Base-by-base conservation (phyloP, 2,113 vertebrate genomes). In the Hyaena hyaena region DNA sequence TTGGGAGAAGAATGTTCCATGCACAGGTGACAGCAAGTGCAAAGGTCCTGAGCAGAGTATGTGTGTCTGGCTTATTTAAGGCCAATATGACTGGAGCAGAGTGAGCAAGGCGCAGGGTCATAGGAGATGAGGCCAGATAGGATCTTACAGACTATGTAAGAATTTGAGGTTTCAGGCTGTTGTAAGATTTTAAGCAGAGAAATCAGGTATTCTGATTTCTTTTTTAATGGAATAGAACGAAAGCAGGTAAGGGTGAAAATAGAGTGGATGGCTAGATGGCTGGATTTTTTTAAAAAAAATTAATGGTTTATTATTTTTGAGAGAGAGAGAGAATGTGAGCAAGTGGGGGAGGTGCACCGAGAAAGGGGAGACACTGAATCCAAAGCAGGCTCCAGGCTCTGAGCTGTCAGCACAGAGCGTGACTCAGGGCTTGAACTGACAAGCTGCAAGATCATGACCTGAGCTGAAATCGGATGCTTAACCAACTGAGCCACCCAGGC, bases 171-270 rank as follows among this genome's bases (percentile, higher is more conserved):
- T 97, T 80, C 65, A 90, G 43, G 7, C 45, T 35, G 87, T 82
- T 93, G 35, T 89, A 66, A 31, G 31, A 39, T 77, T 93, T 91
- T 88, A 53, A 79, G 76, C 71, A 55, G 11, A 93, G 71, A 55
- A 73, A 14, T 65, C 65, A 95, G 71, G 43, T 1, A 6, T 93
- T 93, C 53, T 94, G 4, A 53, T 48, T 68, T 80, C 26, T 86
- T 53, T 85, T 91, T 48, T 17, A 92, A 88, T 11, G 65, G 73
- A 88, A 93, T 35, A 90, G 50, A 95, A 85, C 73, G 24, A 69
- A 95, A 91, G 33, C 16, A 10, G 48, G 3, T 24, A 82, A 85
- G 11, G 14, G 19, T 79, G 45, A 95, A 85, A 89, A 69, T 33
- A 61, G 43, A 93, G 28, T 81, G 10, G 31, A 55, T 81, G 24